Percentiles rank a stretch among this genome's conserved stretches.
These are phyloP conservation scores for Leucania comma DNA, from an alignment of 2,888 invertebrate species.

Conservation along the genomic window DNA sequence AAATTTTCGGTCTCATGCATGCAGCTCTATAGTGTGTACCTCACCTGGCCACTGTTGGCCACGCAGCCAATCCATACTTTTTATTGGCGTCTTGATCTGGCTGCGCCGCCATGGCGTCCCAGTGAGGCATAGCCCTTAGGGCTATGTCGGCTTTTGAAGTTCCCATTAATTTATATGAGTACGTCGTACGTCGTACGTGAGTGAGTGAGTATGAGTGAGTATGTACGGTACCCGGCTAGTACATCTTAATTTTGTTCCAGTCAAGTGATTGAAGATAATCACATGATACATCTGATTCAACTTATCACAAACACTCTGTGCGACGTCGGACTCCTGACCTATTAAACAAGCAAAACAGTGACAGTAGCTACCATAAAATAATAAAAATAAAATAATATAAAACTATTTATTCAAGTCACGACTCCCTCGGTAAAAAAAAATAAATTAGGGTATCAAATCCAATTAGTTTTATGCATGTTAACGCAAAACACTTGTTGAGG, in stretches of 20 bases:
- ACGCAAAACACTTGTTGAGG: constrained; percentile 33
- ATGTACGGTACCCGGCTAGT: neutral
- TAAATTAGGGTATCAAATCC: constrained; percentile 36
- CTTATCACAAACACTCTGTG: neutral
- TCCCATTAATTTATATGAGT: too few relatives aligned
- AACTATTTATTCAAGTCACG: constrained; percentile 44
- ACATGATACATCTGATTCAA: too few relatives aligned
- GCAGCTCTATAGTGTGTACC: too few relatives aligned
- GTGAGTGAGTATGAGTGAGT: too few relatives aligned
- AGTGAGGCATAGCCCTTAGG: too few relatives aligned
- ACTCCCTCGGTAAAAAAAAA: constrained; percentile 43
- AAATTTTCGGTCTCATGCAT: too few relatives aligned
- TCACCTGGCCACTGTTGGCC: too few relatives aligned
- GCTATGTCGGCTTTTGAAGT: too few relatives aligned
- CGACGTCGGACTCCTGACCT: neutral
- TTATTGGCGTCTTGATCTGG: too few relatives aligned
- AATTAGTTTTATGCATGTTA: constrained; percentile 55
- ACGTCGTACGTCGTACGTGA: too few relatives aligned
- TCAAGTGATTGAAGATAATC: neutral
- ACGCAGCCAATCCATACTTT: too few relatives aligned
- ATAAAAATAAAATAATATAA: constrained; percentile 1
- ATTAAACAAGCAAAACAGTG: constrained; percentile 11
- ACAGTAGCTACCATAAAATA: neutral
- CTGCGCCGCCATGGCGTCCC: too few relatives aligned
- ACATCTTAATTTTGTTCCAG: neutral